Evolutionary conservation across 2,113 vertebrate species (phyloP), one percentile per base, ranked within the genome.

Genomic region (Acrocephalus kingi): DNA sequence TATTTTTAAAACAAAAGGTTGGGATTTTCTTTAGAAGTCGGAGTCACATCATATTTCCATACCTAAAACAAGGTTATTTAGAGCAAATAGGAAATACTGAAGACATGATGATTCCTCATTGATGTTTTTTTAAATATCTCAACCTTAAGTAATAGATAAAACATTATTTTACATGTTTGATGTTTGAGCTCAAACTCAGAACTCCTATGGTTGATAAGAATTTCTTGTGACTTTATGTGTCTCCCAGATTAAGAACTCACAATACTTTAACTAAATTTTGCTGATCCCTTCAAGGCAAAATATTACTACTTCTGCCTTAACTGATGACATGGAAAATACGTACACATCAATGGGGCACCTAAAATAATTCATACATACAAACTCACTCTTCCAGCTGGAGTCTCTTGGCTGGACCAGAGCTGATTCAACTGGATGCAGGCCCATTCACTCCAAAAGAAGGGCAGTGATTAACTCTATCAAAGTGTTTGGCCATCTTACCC

Each of bases 1-100:
- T 54, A 49, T 59, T 94, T 77, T 73, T 92, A 73, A 87, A 95
- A 89, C 31, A 87, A 85, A 95, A 73, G 15, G 11, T 67, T 87
- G 17, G 6, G 7, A 5, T 63, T 93, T 94, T 78, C 71, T 67
- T 84, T 63, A 45, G 55, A 80, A 73, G 37, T 77, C n/a, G 0
- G 1, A 83, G 56, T 52, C 49, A 48, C 1, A 0, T 63, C 52
- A 28, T 33, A 93, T 90, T 74, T 56, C 68, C 45, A 35, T 18
- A 55, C 3, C 17, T 69, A 73, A 91, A 86, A 24, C 54, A 75
- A 90, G 71, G 59, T 22, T 77, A 37, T 80, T 90, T 64, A 85
- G 7, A 88, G 46, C 25, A 93, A 86, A 74, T 16, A 43, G 28
- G 37, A 61, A 43, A 76, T 43, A 68, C 12, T 35, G 35, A 85